Percentiles rank a stretch among this genome's conserved stretches.
These are phyloP conservation scores for Lerema accius DNA, from an alignment of 1,140 invertebrate genomes.

Conservation along the genomic window DNA sequence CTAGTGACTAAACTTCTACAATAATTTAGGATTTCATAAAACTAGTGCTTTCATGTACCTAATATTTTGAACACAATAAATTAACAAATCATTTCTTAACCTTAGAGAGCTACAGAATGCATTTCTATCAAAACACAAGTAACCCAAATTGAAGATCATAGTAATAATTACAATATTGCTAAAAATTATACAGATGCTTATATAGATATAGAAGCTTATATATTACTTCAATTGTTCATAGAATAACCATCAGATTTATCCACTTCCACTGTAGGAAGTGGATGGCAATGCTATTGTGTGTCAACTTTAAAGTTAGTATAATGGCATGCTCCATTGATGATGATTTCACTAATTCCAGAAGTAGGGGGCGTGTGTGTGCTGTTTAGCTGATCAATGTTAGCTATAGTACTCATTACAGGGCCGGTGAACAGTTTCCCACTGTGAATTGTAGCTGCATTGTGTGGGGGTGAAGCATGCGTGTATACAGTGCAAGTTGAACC, in stretches of 20 bases:
- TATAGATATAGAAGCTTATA: too few species aligned
- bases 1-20: too few species aligned
- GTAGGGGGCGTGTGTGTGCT: conserved; percentile 62
- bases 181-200: too few species aligned
- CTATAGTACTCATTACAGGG: conserved; percentile 57
- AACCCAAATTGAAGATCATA: too few species aligned
- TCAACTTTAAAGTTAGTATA: conserved; percentile 77
- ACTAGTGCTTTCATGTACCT: too few species aligned
- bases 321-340: conserved; percentile 68
- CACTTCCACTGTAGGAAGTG: conserved; percentile 74
- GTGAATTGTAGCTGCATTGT: conserved; percentile 49
- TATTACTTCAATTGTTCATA: conserved; percentile 49
- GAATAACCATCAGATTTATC: conserved; percentile 64
- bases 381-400: conserved; percentile 58
- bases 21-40: too few species aligned
- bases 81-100: too few species aligned
- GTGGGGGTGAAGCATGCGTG: conserved; percentile 49
- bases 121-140: too few species aligned
- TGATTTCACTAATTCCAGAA: conserved; percentile 70
- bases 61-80: too few species aligned
- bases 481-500: conserved; percentile 55
- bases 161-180: background rate
- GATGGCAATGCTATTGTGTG: conserved; percentile 71
- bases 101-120: too few species aligned
- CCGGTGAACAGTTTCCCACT: conserved; percentile 65